Conservation (phyloP, 2,888 invertebrate species). For the Lymantria dispar region DNA sequence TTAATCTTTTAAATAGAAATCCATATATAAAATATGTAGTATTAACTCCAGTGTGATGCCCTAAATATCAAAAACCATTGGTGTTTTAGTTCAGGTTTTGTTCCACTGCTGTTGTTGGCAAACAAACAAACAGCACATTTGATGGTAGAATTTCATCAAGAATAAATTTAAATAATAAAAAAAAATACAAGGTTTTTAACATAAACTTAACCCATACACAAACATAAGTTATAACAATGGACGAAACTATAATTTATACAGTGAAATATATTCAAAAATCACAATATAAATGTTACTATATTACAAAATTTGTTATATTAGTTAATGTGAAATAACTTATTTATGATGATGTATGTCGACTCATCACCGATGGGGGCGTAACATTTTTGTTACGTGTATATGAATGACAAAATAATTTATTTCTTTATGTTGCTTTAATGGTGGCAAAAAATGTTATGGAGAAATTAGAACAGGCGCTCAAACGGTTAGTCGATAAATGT, state of each 20-base stretch:
- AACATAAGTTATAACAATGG: constrained; percentile 65
- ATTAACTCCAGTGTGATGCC: too few species aligned
- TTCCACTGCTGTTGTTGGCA: too few species aligned
- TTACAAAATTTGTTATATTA: constrained; percentile 66
- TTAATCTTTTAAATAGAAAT: too few species aligned
- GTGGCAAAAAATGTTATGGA: constrained; percentile 2
- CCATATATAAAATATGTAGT: too few species aligned
- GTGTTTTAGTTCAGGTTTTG: too few species aligned
- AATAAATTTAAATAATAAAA: too few species aligned
- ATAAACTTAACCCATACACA: constrained; percentile 33
- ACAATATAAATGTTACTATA: constrained; percentile 65
- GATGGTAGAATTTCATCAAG: too few species aligned
- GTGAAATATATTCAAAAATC: constrained; percentile 71
- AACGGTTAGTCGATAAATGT: not conserved
- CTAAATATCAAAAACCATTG: too few species aligned
- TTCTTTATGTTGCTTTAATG: constrained; percentile 20
- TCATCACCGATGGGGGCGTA: constrained; percentile 20
- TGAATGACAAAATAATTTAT: constrained; percentile 30
- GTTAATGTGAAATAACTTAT: constrained; percentile 64
- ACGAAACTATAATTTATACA: constrained; percentile 68
- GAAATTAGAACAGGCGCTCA: not conserved
- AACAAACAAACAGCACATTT: too few species aligned
- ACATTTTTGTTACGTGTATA: constrained; percentile 1
- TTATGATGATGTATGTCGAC: constrained; percentile 15
- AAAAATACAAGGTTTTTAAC: too few species aligned